Evolutionary conservation across 2,797 vertebrate genomes (phyloP).

Genomic region (Manis javanica): DNA sequence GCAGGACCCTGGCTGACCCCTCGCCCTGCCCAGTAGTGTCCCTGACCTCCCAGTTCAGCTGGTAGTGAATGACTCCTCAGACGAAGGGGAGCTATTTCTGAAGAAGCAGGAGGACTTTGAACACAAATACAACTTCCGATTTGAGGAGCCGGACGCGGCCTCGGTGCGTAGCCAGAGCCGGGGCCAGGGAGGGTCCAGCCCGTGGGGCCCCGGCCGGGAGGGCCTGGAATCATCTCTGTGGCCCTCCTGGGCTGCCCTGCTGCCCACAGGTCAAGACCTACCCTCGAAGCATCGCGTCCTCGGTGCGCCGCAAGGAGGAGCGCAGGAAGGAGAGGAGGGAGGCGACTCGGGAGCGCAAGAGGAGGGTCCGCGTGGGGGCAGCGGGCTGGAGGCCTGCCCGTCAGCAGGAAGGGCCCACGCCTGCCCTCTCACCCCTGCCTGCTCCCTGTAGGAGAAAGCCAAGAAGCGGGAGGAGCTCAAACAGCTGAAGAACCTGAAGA

Average conservation of each 20-base stretch:
- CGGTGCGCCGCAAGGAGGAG: constrained; percentile 93
- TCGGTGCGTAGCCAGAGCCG: constrained; percentile 83
- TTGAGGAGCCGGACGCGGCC: constrained; percentile 91
- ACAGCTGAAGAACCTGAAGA: constrained; percentile 95
- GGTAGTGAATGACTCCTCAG: constrained; percentile 91
- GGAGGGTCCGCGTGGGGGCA: constrained; percentile 84
- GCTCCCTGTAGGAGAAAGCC: constrained; percentile 89
- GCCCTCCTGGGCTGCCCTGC: not conserved
- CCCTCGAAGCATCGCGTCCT: constrained; percentile 92
- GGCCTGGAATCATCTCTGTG: rapidly evolving
- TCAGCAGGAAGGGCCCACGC: rapidly evolving
- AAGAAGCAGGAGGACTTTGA: constrained; percentile 93
- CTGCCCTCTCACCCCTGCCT: not conserved
- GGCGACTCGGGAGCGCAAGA: constrained; percentile 91
- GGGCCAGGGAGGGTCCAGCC: constrained; percentile 58
- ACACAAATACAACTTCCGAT: constrained; percentile 95
- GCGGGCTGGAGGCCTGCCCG: rapidly evolving
- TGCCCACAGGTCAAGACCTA: constrained; percentile 89
- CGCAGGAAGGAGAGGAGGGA: constrained; percentile 91
- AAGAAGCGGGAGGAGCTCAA: constrained; percentile 94
- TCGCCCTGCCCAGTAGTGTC: not conserved
- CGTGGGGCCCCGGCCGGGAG: rapidly evolving
- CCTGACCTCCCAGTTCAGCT: constrained; percentile 87
- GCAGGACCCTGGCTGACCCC: not conserved
- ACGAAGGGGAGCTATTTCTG: constrained; percentile 93